Conservation (phyloP, 2,888 invertebrate species). For the Dorcus hopei region DNA sequence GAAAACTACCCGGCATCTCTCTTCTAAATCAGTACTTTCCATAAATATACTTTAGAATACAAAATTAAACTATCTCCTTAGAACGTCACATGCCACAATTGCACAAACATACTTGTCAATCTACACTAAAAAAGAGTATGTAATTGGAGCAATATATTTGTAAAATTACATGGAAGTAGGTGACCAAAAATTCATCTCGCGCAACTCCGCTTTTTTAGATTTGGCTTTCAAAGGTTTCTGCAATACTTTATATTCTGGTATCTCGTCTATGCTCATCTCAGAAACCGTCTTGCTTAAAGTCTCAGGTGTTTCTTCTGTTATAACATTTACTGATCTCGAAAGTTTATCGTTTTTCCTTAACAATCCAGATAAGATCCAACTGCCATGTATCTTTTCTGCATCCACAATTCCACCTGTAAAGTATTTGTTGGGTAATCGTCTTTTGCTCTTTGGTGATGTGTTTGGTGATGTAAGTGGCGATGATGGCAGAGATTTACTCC, state of each 20-base stretch:
- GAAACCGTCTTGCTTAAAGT: slow-evolving; percentile 22
- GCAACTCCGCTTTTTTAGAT: slow-evolving; percentile 66
- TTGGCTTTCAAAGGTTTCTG: slow-evolving; percentile 36
- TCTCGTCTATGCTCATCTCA: slow-evolving; percentile 24
- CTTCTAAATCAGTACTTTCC: too few species aligned
- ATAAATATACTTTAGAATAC: too few species aligned
- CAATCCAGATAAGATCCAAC: slow-evolving; percentile 64
- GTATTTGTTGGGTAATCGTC: slow-evolving; percentile 58
- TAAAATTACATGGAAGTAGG: slow-evolving; percentile 72
- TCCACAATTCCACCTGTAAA: slow-evolving; percentile 52
- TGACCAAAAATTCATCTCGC: slow-evolving; percentile 85
- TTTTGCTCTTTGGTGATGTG: slow-evolving; percentile 57
- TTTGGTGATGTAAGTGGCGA: slow-evolving; percentile 65
- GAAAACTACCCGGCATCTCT: too few species aligned
- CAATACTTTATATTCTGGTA: slow-evolving; percentile 33
- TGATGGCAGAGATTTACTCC: slow-evolving; percentile 69
- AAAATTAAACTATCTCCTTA: too few species aligned
- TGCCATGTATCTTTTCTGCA: slow-evolving; percentile 50
- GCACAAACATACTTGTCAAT: too few species aligned
- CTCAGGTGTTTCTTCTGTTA: slow-evolving; percentile 58
- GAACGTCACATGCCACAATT: too few species aligned
- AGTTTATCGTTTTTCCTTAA: slow-evolving; percentile 55
- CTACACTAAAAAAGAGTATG: too few species aligned
- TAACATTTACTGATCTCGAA: slow-evolving; percentile 56
- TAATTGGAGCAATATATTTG: too few species aligned